Base-by-base conservation (phyloP, 2,888 invertebrate genomes). In the Cacoxenus indagator region DNA sequence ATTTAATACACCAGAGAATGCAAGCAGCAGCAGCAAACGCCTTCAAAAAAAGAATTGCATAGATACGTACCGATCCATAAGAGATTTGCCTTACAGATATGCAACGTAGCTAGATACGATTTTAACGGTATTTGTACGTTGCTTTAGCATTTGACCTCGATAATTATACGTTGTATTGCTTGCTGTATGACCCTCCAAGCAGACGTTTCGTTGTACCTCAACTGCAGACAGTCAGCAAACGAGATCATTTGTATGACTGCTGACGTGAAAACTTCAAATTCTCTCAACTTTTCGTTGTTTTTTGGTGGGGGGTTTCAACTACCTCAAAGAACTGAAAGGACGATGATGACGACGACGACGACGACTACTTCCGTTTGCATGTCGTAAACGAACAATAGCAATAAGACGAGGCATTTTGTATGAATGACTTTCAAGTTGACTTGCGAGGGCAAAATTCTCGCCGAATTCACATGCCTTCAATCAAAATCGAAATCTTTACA, bases 91-190 rank as follows among this genome's bases (percentile, higher is more conserved):
- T 37, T 24, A n/a, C 59, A 43, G 45, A 62, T 27, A 24, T 24
- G 19, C 24, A 55, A 22, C 24, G 37, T 31, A 19, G 31, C n/a
- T 59, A 22, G 48, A 51, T 64, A 9, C 22, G 51, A 9, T 65
- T 31, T 71, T 71, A 73, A 69, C 74, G 73, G 73, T 74, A 64
- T 43, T 67, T n/a, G n/a, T n/a, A n/a, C n/a, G n/a, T n/a, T n/a
- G 19, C 11, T 64, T 69, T 22, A 48, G 74, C 70, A 72, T 75
- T 82, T 81, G 80, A 81, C 80, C 80, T 81, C 82, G 82, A 75
- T 81, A 81, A 81, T 81, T 83, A 82, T 82, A 78, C 48, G 29
- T 62, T 62, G 45, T 43, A n/a, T n/a, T n/a, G 61, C 24, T 45
- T 17, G 19, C 14, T 26, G 4, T 43, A 62, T 48, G 48, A 64